A percentile compares a stretch with the other conserved stretches of the same genome.
phyloP scores from a whole-genome alignment of 1,140 invertebrate genomes.

The Condylostylus longicornis region DNA sequence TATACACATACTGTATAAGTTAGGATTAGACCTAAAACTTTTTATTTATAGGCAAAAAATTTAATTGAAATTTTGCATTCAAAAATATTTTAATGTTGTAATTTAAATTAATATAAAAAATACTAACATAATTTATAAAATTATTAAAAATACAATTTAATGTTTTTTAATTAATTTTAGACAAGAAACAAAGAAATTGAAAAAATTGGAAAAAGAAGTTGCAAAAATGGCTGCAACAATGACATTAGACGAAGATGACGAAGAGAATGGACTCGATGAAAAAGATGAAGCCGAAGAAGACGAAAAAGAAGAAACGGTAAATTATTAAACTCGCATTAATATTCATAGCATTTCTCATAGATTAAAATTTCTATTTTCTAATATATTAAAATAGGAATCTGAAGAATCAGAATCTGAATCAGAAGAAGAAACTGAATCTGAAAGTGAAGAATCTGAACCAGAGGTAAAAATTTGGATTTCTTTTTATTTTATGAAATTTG shows the following conservation, averaged over 20 bases:
- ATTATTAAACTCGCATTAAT: too few relatives aligned
- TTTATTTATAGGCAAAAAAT: too few relatives aligned
- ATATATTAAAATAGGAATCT: slow-evolving; percentile 43
- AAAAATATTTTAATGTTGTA: too few relatives aligned
- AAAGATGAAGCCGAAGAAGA: slow-evolving; percentile 48
- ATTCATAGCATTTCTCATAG: too few relatives aligned
- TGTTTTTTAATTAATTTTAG: too few relatives aligned
- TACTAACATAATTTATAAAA: too few relatives aligned
- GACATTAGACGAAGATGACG: slow-evolving; percentile 60
- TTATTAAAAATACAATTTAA: too few relatives aligned
- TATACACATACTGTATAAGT: too few relatives aligned
- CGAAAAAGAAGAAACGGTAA: slow-evolving; percentile 44
- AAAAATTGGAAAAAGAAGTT: slow-evolving; percentile 66
- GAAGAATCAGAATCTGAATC: slow-evolving; percentile 44
- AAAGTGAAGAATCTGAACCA: slow-evolving; percentile 47
- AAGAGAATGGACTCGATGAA: slow-evolving; percentile 48
- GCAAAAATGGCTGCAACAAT: slow-evolving; percentile 76
- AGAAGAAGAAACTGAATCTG: slow-evolving; percentile 44
- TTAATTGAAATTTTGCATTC: too few relatives aligned
- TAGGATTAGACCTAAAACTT: too few relatives aligned
- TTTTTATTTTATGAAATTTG: slow-evolving; percentile 2
- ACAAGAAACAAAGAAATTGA: slow-evolving; percentile 60
- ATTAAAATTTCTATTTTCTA: too few relatives aligned
- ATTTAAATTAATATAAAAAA: too few relatives aligned
- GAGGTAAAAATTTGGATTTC: slow-evolving; percentile 30